phyloP scores from a whole-genome alignment of 2,888 invertebrate species.

The Amiota communis region DNA sequence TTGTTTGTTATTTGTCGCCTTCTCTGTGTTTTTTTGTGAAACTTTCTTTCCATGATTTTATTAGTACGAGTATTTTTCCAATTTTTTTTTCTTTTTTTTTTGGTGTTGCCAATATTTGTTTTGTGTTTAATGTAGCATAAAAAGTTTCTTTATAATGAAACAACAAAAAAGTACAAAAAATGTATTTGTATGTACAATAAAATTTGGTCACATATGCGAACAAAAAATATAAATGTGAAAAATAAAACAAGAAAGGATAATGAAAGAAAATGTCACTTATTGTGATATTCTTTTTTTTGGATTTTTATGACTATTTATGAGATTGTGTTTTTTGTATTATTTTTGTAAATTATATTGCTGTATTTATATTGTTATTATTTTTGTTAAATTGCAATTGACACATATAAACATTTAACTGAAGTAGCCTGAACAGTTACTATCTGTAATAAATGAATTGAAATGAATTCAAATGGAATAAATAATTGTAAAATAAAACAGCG shows the following conservation, averaged over 20 bases:
- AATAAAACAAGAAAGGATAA: no score
- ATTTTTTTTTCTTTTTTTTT: no score
- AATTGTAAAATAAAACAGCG: neutral
- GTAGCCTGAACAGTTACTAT: constrained; percentile 34
- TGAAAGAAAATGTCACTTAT: no score
- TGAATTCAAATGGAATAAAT: neutral
- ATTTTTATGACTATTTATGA: neutral
- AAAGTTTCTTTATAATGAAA: constrained; percentile 5
- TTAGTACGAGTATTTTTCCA: neutral
- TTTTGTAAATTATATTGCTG: neutral
- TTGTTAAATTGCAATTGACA: constrained; percentile 12
- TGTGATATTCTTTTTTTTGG: neutral
- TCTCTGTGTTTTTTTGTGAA: neutral
- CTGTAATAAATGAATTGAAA: neutral
- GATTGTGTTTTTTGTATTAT: neutral
- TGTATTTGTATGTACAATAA: constrained; percentile 53
- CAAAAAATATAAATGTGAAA: constrained; percentile 18
- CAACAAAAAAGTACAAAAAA: neutral
- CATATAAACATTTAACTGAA: constrained; percentile 25
- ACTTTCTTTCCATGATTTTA: neutral
- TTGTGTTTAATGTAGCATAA: constrained; percentile 19
- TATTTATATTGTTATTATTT: neutral
- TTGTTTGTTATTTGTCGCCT: constrained; percentile 10
- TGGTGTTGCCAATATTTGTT: constrained; percentile 12
- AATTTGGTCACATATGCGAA: constrained; percentile 61